phyloP scores from a whole-genome alignment of 2,797 vertebrate genomes.

The Sebastes nivosus region DNA sequence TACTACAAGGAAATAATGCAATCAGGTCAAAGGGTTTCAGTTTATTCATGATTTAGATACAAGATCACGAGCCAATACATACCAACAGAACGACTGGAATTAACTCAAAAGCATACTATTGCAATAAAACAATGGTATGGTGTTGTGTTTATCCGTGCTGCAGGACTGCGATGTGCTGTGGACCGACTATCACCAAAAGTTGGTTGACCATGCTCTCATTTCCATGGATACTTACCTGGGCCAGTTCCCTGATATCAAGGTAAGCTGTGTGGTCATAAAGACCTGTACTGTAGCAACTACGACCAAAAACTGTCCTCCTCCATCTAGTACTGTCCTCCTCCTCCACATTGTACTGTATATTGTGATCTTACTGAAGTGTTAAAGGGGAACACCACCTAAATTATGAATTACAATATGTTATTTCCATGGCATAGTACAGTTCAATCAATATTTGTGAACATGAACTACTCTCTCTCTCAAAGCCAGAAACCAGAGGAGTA shows the following conservation, averaged over 20 bases:
- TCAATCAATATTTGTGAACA: too few relatives aligned
- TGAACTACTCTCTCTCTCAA: too few relatives aligned
- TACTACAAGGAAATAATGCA: not conserved
- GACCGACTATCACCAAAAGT: constrained; percentile 97
- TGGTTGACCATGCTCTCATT: constrained; percentile 97
- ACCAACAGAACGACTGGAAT: not conserved
- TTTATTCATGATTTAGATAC: not conserved
- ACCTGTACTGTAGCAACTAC: too few relatives aligned
- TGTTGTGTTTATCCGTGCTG: constrained; percentile 43
- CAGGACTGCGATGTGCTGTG: constrained; percentile 96
- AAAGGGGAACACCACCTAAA: too few relatives aligned
- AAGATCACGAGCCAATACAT: not conserved
- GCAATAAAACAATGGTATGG: not conserved
- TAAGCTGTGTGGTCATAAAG: constrained; percentile 55
- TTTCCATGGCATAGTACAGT: too few relatives aligned
- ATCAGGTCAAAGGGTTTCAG: constrained; percentile 1
- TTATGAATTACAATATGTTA: too few relatives aligned
- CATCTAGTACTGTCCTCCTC: too few relatives aligned
- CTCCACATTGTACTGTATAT: not conserved
- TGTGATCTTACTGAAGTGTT: not conserved
- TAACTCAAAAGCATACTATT: not conserved
- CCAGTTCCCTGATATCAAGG: constrained; percentile 99
- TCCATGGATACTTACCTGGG: constrained; percentile 99
- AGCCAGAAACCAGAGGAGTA: too few relatives aligned
- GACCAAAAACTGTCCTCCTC: not conserved